Percentiles rank a stretch among this genome's conserved stretches.
Conservation (phyloP, 2,113 vertebrate species). For the Tetraodon nigroviridis region DNA sequence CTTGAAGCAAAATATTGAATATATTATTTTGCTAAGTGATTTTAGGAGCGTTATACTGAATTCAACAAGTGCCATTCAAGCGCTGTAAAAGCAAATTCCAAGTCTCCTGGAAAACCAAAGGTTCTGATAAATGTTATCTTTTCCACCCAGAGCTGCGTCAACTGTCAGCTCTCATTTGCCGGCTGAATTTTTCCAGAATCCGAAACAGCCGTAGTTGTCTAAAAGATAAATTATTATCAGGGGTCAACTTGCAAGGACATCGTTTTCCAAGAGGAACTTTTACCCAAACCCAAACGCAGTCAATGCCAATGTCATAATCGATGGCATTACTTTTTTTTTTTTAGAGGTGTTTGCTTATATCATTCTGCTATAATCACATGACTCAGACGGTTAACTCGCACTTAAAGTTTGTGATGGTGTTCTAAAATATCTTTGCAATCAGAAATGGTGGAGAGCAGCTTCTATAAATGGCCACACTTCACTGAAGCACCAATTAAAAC, state of each 20-base stretch:
- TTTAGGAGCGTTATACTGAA: too few species aligned
- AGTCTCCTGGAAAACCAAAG: background rate
- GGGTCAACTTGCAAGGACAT: slow-evolving; percentile 41
- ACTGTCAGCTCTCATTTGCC: slow-evolving; percentile 49
- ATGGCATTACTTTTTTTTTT: too few species aligned
- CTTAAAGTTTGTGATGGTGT: too few species aligned
- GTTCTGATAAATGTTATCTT: background rate
- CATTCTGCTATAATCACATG: too few species aligned
- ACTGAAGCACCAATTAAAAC: too few species aligned
- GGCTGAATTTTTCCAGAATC: slow-evolving; percentile 33
- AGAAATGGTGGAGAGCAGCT: too few species aligned
- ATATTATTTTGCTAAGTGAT: slow-evolving; percentile 1
- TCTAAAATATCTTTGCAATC: too few species aligned
- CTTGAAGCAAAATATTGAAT: background rate
- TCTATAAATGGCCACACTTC: too few species aligned
- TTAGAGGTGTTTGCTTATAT: too few species aligned
- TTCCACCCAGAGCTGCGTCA: slow-evolving; percentile 51
- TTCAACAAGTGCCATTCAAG: too few species aligned
- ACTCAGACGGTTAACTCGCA: too few species aligned
- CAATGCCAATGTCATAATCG: too few species aligned
- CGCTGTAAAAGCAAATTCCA: background rate
- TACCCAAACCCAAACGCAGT: background rate
- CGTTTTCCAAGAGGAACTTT: background rate
- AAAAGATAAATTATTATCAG: slow-evolving; percentile 16
- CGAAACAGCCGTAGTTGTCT: slow-evolving; percentile 18